phyloP scores from a whole-genome alignment of 2,888 invertebrate species.

The Callyntrura sp. region DNA sequence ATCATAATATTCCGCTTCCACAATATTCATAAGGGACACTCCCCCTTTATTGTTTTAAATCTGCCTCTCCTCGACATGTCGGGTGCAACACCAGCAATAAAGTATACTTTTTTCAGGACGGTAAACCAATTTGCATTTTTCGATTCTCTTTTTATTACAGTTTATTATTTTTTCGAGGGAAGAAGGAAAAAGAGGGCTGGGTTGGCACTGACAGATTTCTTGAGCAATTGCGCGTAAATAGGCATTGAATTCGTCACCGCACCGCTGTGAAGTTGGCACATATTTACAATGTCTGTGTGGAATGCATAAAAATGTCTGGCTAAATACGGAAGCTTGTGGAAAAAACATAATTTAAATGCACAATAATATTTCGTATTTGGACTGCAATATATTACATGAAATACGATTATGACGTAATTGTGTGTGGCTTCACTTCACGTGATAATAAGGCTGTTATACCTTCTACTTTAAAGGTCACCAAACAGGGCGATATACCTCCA shows the following conservation, averaged over 20 bases:
- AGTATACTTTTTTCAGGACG: not conserved
- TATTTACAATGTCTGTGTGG: too few relatives aligned
- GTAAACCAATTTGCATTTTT: constrained; percentile 65
- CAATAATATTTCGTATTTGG: not conserved
- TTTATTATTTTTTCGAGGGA: constrained; percentile 25
- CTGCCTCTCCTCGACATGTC: constrained; percentile 22
- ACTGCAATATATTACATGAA: constrained; percentile 49
- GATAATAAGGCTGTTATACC: not conserved
- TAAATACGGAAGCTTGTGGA: constrained; percentile 54
- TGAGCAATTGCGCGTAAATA: constrained; percentile 46
- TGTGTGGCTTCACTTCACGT: constrained; percentile 60
- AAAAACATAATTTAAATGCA: constrained; percentile 38
- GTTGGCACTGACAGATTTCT: constrained; percentile 51
- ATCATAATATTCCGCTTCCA: constrained; percentile 61
- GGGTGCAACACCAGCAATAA: constrained; percentile 2
- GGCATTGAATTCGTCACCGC: constrained; percentile 1
- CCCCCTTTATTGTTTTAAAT: constrained; percentile 72
- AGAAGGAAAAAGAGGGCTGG: constrained; percentile 30
- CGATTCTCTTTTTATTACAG: constrained; percentile 36
- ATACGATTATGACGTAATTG: constrained; percentile 60
- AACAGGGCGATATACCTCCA: not conserved
- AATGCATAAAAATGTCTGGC: not conserved
- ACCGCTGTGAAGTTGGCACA: not conserved
- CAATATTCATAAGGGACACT: constrained; percentile 45
- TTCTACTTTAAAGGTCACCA: constrained; percentile 55